phyloP scores from a whole-genome alignment of 2,113 vertebrate genomes.

The Opisthocomus hoazin region DNA sequence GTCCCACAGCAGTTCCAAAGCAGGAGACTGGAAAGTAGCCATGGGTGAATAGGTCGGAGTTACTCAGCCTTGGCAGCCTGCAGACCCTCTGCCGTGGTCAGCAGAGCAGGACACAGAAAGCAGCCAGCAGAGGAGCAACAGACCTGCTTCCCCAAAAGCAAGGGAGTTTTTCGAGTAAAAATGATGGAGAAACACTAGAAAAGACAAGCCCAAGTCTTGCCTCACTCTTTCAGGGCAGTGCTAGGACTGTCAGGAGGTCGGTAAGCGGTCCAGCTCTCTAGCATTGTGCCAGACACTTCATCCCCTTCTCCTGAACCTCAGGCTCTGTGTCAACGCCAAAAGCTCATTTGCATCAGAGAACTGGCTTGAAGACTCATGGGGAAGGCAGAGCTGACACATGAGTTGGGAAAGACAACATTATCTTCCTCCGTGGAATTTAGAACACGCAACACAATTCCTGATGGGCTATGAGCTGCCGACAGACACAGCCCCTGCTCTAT shows the following conservation, averaged over 20 bases:
- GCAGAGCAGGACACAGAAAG: not conserved
- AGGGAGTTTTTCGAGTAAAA: not conserved
- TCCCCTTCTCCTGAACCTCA: not conserved
- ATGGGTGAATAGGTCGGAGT: fast-evolving
- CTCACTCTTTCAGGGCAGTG: not conserved
- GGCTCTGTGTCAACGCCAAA: not conserved
- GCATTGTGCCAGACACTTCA: not conserved
- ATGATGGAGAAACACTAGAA: not conserved
- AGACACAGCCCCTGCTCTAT: not conserved
- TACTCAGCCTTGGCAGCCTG: not conserved
- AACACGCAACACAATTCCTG: not conserved
- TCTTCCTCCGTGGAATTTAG: not conserved
- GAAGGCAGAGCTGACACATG: not conserved
- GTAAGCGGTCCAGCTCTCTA: not conserved
- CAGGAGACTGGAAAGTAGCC: not conserved
- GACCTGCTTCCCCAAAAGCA: not conserved
- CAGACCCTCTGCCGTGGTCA: not conserved
- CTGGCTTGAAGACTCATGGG: not conserved
- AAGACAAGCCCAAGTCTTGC: not conserved
- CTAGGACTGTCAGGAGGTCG: not conserved
- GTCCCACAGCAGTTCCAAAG: not conserved
- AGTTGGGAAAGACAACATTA: not conserved
- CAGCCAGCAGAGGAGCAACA: fast-evolving
- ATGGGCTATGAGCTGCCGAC: not conserved
- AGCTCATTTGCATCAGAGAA: not conserved